Evolutionary conservation across 2,113 vertebrate genomes (phyloP), one percentile per base, ranked within the genome.

Genomic region (Hypanus sabinus): DNA sequence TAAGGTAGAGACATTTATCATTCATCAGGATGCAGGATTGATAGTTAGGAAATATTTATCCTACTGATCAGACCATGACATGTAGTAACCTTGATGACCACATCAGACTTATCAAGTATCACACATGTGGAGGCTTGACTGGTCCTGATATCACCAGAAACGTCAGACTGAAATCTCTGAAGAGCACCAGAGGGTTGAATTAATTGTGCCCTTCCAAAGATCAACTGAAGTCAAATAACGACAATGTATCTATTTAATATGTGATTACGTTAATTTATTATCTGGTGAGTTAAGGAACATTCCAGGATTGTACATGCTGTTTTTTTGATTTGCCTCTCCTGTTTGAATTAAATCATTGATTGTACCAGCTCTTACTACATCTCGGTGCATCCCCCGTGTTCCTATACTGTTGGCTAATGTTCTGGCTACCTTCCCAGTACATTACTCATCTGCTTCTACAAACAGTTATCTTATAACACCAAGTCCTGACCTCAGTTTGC

Each of bases 381-480:
- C 60, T 55, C 16, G 9, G 27, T 87, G n/a, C 83, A n/a, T 60
- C 14, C 5, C 14, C 12, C 33, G 46, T 57, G 38, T 87, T 87
- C 9, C 27, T 14, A 16, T 4, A 87, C 55, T 87, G 83, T 11
- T 24, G 57, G 18, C 81, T 85, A 24, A 68, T 16, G n/a, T n/a
- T 16, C 60, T 65, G 85, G 60, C 60, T 16, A 16, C 14, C 1
- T 36, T 16, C 85, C 85, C 60, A 60, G 60, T 6, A 20, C n/a
- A 65, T 90, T 90, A 33, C 85, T 90, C 85, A 90, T 90, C 60
- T 9, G 14, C 65, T 90, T 90, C 60, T 60, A 90, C 14, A 33
- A 90, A 90, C 83, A n/a, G 27, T n/a, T 87, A 33, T 90, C 30
- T 90, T n/a, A 18, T 8, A 65, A 90, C 85, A 90, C 60, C 30